phyloP scores from a whole-genome alignment of 1,140 invertebrate species.

The Drosophila sp. region DNA sequence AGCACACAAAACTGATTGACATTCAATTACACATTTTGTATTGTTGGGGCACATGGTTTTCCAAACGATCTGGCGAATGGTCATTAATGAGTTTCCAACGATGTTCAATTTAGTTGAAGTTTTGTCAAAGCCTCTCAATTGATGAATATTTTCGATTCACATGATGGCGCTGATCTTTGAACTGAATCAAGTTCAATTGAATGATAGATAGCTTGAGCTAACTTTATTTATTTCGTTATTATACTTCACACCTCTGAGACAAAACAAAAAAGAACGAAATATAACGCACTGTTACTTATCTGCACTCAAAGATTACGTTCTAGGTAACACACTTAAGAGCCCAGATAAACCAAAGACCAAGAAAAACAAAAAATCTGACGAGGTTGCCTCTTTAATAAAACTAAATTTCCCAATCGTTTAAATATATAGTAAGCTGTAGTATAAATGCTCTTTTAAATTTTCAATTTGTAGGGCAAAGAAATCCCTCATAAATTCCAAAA shows the following conservation, averaged over 20 bases:
- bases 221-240: slow-evolving; percentile 17
- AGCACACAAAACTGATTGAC: slow-evolving; percentile 33
- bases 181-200: slow-evolving; percentile 24
- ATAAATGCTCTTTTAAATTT: background rate
- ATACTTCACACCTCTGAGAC: slow-evolving; percentile 41
- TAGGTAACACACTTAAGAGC: slow-evolving; percentile 13
- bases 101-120: slow-evolving; percentile 43
- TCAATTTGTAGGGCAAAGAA: background rate
- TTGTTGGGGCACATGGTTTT: slow-evolving; percentile 6
- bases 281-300: slow-evolving; percentile 37
- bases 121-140: slow-evolving; percentile 53
- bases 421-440: background rate
- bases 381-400: background rate
- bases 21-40: slow-evolving; percentile 52
- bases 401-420: background rate
- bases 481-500: slow-evolving; percentile 5
- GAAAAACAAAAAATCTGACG: slow-evolving; percentile 8
- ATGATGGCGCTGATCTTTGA: slow-evolving; percentile 54
- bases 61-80: background rate
- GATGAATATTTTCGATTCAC: slow-evolving; percentile 39
- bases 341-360: slow-evolving; percentile 36
- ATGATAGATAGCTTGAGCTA: slow-evolving; percentile 15
- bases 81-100: slow-evolving; percentile 42
- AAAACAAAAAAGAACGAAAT: slow-evolving; percentile 22
- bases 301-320: slow-evolving; percentile 48